A percentile compares a stretch with the other conserved stretches of the same genome.
These are phyloP conservation scores for Gobio gobio DNA, from an alignment of 2,113 vertebrate genomes.

Conservation along the genomic window DNA sequence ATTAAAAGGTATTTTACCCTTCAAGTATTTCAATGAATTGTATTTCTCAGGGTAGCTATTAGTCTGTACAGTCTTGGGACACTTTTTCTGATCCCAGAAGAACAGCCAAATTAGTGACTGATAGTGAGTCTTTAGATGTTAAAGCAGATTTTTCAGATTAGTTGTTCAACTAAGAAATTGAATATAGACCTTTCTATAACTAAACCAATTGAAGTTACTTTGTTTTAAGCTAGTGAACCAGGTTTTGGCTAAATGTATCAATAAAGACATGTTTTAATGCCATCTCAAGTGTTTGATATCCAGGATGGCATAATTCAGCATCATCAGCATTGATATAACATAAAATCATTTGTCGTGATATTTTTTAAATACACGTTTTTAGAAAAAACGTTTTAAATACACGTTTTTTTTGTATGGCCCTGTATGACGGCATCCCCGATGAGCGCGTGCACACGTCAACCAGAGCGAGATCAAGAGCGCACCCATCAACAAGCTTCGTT, in stretches of 20 bases:
- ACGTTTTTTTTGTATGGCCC: too few relatives aligned
- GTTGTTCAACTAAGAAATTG: too few relatives aligned
- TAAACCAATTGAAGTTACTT: background rate
- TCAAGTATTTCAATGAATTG: background rate
- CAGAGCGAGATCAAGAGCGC: too few relatives aligned
- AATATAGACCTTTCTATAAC: too few relatives aligned
- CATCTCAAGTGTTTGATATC: background rate
- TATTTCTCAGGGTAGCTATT: background rate
- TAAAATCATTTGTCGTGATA: too few relatives aligned
- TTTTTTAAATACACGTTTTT: too few relatives aligned
- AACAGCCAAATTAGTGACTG: background rate
- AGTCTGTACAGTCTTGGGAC: slow-evolving; percentile 3
- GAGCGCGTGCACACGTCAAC: too few relatives aligned
- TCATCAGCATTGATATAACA: too few relatives aligned
- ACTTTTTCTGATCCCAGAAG: background rate
- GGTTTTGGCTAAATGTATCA: background rate
- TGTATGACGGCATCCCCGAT: too few relatives aligned
- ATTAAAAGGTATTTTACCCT: background rate
- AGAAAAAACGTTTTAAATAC: too few relatives aligned
- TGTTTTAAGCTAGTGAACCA: background rate
- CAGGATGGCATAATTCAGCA: background rate
- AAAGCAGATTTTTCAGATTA: background rate
- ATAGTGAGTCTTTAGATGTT: background rate
- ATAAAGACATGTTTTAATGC: background rate
- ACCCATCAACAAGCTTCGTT: too few relatives aligned